phyloP scores from a whole-genome alignment of 2,113 vertebrate genomes.

The Nothoprocta perdicaria region DNA sequence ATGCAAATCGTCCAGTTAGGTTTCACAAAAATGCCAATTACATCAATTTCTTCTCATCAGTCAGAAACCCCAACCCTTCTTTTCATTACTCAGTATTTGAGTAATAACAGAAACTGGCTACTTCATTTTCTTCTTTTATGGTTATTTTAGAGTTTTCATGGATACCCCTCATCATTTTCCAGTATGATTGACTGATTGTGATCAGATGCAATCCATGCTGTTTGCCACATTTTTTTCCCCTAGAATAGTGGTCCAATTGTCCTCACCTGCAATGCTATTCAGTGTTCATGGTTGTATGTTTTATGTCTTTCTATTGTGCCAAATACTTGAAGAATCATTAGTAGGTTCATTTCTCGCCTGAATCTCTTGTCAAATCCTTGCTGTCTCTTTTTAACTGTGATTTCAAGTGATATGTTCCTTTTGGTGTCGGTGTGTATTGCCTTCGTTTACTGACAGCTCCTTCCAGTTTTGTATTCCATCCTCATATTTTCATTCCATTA shows the following conservation, averaged over 20 bases:
- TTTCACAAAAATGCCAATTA: neutral
- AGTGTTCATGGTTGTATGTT: neutral
- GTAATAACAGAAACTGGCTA: neutral
- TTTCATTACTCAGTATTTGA: neutral
- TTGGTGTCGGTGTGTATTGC: neutral
- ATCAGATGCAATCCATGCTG: neutral
- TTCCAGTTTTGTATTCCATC: neutral
- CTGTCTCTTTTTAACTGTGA: neutral
- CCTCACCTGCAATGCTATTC: neutral
- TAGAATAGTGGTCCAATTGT: neutral
- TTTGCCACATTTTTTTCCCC: neutral
- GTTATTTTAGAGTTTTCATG: neutral
- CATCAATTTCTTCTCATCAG: neutral
- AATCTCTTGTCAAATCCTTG: neutral
- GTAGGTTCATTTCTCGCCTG: neutral
- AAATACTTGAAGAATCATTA: neutral
- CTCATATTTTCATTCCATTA: conserved; percentile 2
- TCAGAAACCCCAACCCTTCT: neutral
- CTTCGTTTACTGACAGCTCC: neutral
- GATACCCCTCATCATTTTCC: neutral
- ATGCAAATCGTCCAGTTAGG: neutral
- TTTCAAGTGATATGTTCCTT: neutral
- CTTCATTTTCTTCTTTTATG: neutral
- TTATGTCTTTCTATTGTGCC: neutral
- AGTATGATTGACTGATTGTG: neutral